These are phyloP conservation scores for Whitmania pigra DNA, from an alignment of 1,140 invertebrate species.

Conservation along the genomic window DNA sequence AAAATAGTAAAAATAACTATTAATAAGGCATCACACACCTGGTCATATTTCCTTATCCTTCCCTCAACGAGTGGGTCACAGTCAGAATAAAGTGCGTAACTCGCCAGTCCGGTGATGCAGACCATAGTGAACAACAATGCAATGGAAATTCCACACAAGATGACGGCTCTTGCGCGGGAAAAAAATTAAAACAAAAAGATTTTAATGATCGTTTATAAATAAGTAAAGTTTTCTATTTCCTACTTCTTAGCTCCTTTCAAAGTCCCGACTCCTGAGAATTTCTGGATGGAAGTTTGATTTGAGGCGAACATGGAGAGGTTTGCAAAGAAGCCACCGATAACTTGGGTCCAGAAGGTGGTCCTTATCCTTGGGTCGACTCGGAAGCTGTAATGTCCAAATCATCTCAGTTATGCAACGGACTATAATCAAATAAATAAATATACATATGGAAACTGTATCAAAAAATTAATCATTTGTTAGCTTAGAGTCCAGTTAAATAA, in stretches of 20 bases:
- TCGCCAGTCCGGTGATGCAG: slow-evolving; percentile 23
- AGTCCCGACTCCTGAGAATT: slow-evolving; percentile 65
- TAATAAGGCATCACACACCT: not conserved
- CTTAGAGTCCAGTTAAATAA: too few relatives aligned
- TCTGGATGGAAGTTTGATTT: slow-evolving; percentile 77
- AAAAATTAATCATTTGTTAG: too few relatives aligned
- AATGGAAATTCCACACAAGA: slow-evolving; percentile 8
- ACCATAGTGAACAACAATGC: slow-evolving; percentile 20
- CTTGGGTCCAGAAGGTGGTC: slow-evolving; percentile 70
- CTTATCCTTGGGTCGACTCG: slow-evolving; percentile 58
- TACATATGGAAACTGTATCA: too few relatives aligned
- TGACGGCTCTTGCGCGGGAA: slow-evolving; percentile 19
- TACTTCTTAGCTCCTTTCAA: slow-evolving; percentile 52
- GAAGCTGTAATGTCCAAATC: too few relatives aligned
- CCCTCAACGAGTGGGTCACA: slow-evolving; percentile 26
- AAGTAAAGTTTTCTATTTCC: slow-evolving; percentile 18
- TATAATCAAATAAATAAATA: too few relatives aligned
- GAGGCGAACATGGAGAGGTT: slow-evolving; percentile 74
- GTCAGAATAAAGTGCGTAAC: slow-evolving; percentile 23
- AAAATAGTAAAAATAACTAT: too few relatives aligned
- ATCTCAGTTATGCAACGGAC: too few relatives aligned
- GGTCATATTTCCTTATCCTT: slow-evolving; percentile 22
- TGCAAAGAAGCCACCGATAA: slow-evolving; percentile 69
- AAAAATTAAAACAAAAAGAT: slow-evolving; percentile 20
- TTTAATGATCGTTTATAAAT: not conserved